Percentiles rank a stretch among this genome's conserved stretches.
Evolutionary conservation across 2,888 invertebrate species (phyloP).

Genomic region (Leptarthrus brevirostris): DNA sequence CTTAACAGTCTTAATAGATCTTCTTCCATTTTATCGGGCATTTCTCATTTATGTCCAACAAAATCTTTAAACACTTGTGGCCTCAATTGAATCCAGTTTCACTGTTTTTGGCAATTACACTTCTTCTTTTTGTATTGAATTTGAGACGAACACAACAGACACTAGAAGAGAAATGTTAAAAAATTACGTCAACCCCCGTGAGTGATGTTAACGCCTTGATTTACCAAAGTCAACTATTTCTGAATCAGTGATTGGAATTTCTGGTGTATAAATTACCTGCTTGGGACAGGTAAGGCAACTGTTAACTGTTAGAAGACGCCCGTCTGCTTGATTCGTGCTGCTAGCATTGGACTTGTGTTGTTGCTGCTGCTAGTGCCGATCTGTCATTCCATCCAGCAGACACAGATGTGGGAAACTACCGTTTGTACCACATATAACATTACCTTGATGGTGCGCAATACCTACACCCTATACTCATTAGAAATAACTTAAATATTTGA

Average conservation of each 20-base stretch:
- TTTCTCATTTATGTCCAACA: constrained; percentile 21
- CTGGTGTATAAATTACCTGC: constrained; percentile 42
- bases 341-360: too few species aligned
- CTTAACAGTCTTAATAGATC: constrained; percentile 70
- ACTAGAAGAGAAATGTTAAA: neutral
- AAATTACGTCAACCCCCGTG: constrained; percentile 29
- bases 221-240: constrained; percentile 30
- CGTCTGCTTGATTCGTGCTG: neutral
- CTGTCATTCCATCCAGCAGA: too few species aligned
- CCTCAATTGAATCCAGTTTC: neutral
- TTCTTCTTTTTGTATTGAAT: too few species aligned
- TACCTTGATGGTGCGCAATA: too few species aligned
- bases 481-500: too few species aligned
- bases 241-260: constrained; percentile 43
- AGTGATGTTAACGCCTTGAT: constrained; percentile 44
- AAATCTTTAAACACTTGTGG: neutral
- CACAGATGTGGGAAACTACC: too few species aligned
- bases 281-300: constrained; percentile 35
- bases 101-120: too few species aligned
- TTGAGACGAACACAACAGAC: neutral
- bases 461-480: too few species aligned
- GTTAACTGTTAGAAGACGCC: constrained; percentile 24
- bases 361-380: too few species aligned
- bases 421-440: too few species aligned
- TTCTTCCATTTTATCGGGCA: constrained; percentile 62